Conservation (phyloP, 2,888 invertebrate genomes). For the Acanthosepion lycidas region DNA sequence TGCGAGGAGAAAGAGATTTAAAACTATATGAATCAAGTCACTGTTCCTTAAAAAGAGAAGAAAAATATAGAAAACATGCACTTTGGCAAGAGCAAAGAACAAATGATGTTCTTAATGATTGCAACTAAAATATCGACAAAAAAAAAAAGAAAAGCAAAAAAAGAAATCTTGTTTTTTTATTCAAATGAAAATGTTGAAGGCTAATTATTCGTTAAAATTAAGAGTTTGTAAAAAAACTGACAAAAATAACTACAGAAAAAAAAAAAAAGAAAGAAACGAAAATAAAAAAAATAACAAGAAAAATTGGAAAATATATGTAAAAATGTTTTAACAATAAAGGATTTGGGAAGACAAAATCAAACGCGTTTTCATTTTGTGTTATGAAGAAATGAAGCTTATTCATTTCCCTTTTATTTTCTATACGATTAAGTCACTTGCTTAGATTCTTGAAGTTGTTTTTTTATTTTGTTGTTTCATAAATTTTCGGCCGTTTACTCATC, state of each 20-base stretch:
- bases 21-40: no score
- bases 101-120: background rate
- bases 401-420: no score
- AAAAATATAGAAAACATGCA: background rate
- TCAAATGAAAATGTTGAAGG: background rate
- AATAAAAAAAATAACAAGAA: background rate
- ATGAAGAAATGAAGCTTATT: no score
- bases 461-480: no score
- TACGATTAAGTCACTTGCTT: no score
- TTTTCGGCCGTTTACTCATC: no score
- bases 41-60: no score
- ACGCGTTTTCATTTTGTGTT: background rate
- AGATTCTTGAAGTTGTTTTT: no score
- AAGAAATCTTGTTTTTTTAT: slow-evolving; percentile 15
- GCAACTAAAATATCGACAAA: background rate
- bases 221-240: slow-evolving; percentile 5
- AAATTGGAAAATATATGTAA: background rate
- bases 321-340: background rate
- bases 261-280: background rate
- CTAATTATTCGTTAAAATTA: slow-evolving; percentile 1
- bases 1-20: background rate
- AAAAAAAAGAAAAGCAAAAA: background rate
- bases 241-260: background rate
- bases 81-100: background rate
- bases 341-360: background rate